These are phyloP conservation scores for Hypsibius dujardini DNA, from an alignment of 1,140 invertebrate species.

Conservation along the genomic window DNA sequence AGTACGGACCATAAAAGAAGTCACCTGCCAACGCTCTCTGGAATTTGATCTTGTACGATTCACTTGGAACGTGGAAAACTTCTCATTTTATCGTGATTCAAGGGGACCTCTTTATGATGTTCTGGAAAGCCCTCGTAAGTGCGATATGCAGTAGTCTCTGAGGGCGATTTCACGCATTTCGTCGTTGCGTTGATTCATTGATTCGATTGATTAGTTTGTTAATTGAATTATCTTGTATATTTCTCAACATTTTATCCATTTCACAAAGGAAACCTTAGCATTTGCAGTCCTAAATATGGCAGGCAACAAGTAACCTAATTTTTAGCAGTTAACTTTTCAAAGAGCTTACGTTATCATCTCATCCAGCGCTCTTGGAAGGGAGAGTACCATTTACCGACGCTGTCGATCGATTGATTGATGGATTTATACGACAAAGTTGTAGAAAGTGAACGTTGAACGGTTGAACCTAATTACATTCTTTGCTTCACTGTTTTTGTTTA, in stretches of 20 bases:
- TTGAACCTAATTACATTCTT: not conserved
- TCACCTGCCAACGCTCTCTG: conserved; percentile 12
- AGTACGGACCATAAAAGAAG: not conserved
- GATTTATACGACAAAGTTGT: too few relatives aligned
- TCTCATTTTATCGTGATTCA: not conserved
- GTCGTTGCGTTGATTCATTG: not conserved
- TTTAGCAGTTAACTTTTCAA: not conserved
- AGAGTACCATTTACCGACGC: not conserved
- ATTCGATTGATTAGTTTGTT: not conserved
- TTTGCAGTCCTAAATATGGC: not conserved
- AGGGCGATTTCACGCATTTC: not conserved
- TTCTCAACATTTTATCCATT: not conserved
- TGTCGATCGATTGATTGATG: not conserved
- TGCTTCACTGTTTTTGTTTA: not conserved
- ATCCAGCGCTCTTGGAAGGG: not conserved
- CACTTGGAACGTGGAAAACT: conserved; percentile 12
- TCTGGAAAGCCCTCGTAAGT: conserved; percentile 16
- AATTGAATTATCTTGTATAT: not conserved
- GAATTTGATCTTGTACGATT: conserved; percentile 7
- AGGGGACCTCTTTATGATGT: not conserved
- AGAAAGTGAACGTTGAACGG: not conserved
- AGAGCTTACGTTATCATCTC: not conserved
- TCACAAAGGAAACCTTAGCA: not conserved
- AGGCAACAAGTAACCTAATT: not conserved
- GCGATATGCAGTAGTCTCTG: not conserved